Conservation (phyloP, 2,113 vertebrate genomes). For the Paralichthys olivaceus region DNA sequence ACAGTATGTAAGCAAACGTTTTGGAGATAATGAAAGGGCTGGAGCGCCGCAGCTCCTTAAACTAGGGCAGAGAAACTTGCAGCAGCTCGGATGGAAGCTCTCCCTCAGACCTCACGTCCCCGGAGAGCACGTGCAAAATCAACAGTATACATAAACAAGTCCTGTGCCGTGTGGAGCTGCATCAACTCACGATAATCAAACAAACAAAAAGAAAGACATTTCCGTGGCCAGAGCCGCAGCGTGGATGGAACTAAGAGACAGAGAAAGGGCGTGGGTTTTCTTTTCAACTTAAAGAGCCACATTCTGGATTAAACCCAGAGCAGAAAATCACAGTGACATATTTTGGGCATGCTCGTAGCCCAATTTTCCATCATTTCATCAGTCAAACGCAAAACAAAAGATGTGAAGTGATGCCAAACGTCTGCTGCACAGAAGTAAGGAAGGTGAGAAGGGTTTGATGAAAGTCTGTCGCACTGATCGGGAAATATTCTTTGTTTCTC, state of each 20-base stretch:
- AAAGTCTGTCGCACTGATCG: not conserved
- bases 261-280: constrained; percentile 19
- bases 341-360: not conserved
- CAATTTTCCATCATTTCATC: constrained; percentile 39
- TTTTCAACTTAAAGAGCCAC: constrained; percentile 9
- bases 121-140: constrained; percentile 53
- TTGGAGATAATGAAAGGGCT: constrained; percentile 75
- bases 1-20: constrained; percentile 60
- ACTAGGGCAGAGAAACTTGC: constrained; percentile 62
- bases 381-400: constrained; percentile 27
- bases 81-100: constrained; percentile 50
- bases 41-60: constrained; percentile 47
- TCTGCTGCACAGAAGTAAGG: not conserved
- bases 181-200: constrained; percentile 35
- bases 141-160: constrained; percentile 49
- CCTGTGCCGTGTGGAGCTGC: constrained; percentile 20
- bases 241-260: not conserved
- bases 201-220: constrained; percentile 30
- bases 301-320: constrained; percentile 12
- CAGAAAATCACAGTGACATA: constrained; percentile 17
- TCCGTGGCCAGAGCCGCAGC: constrained; percentile 10
- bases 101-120: constrained; percentile 58
- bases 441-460: not conserved
- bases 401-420: constrained; percentile 6
- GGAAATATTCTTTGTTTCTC: not conserved